Percentiles rank a stretch among this genome's conserved stretches.
phyloP scores from a whole-genome alignment of 2,888 invertebrate species.

The Pediacus dermestoides region DNA sequence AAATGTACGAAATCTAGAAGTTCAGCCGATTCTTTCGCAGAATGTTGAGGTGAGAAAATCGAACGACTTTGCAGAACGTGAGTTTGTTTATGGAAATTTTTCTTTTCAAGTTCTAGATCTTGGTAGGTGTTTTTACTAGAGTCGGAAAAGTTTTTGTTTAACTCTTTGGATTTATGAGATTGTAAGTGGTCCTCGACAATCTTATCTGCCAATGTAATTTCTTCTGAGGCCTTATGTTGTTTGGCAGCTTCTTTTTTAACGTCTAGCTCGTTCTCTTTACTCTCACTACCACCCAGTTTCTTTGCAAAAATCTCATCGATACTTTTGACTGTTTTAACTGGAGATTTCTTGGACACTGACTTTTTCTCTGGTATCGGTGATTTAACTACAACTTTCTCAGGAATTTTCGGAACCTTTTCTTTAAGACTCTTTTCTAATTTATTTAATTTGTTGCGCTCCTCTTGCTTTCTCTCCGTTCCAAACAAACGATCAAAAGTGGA shows the following conservation, averaged over 20 bases:
- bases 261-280: slow-evolving; percentile 35
- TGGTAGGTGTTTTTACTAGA: slow-evolving; percentile 22
- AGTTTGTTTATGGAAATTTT: slow-evolving; percentile 25
- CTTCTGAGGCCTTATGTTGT: slow-evolving; percentile 29
- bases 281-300: slow-evolving; percentile 29
- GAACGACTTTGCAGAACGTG: slow-evolving; percentile 55
- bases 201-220: slow-evolving; percentile 37
- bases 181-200: slow-evolving; percentile 43
- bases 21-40: slow-evolving; percentile 57
- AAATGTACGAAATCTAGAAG: slow-evolving; percentile 56
- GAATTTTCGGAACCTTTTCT: slow-evolving; percentile 5
- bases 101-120: slow-evolving; percentile 24
- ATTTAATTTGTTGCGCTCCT: slow-evolving; percentile 44
- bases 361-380: slow-evolving; percentile 14
- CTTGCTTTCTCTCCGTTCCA: slow-evolving; percentile 36
- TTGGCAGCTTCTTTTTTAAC: slow-evolving; percentile 21
- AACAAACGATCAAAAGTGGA: slow-evolving; percentile 57
- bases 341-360: slow-evolving; percentile 16
- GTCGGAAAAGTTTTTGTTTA: slow-evolving; percentile 21
- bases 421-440: slow-evolving; percentile 42
- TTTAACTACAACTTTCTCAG: slow-evolving; percentile 1
- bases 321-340: slow-evolving; percentile 28
- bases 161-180: slow-evolving; percentile 29
- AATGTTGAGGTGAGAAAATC: slow-evolving; percentile 70
- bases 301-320: slow-evolving; percentile 35